Conservation (phyloP, 2,888 invertebrate genomes). For the Diabrotica balteata region DNA sequence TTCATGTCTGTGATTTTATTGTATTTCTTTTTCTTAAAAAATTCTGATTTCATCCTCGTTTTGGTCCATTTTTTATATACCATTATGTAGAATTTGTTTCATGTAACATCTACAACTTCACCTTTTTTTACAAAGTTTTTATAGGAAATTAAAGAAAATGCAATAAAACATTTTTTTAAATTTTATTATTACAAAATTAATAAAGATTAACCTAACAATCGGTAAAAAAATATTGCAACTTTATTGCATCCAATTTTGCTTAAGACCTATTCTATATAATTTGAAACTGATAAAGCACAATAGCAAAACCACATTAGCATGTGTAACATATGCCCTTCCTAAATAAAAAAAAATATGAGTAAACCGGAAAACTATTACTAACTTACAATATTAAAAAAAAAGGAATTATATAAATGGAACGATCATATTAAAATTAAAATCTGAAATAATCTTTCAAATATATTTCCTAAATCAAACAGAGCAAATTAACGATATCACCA, state of each 20-base stretch:
- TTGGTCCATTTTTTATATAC: no score
- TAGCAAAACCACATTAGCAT: not conserved
- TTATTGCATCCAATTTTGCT: constrained; percentile 6
- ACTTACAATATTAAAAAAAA: constrained; percentile 1
- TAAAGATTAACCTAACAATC: not conserved
- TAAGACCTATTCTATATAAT: not conserved
- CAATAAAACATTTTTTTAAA: not conserved
- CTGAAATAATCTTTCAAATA: constrained; percentile 1
- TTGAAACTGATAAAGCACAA: not conserved
- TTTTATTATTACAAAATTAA: not conserved
- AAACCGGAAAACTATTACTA: no score
- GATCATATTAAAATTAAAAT: not conserved
- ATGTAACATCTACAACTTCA: no score
- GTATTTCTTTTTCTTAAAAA: no score
- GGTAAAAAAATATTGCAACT: constrained; percentile 7
- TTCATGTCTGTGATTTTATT: no score
- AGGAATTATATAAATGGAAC: not conserved
- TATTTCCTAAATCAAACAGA: not conserved
- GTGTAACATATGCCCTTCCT: not conserved
- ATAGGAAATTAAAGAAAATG: no score
- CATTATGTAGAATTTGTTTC: no score
- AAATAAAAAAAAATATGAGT: no score
- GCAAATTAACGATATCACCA: constrained; percentile 6
- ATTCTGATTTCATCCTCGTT: no score
- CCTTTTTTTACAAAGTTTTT: no score